These are phyloP conservation scores for Cossypha niveicapilla DNA, from an alignment of 2,797 vertebrate genomes.

Conservation along the genomic window DNA sequence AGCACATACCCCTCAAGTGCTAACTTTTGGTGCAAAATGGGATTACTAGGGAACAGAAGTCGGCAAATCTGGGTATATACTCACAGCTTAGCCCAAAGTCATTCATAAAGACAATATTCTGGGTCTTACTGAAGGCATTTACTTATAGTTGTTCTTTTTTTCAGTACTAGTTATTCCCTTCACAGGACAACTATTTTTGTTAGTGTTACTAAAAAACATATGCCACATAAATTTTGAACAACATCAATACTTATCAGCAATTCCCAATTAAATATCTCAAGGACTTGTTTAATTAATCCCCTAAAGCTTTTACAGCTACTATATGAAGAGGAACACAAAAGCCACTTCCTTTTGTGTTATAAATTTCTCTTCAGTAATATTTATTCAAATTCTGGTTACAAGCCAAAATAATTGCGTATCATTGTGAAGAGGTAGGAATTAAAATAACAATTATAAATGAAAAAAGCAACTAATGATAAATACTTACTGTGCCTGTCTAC, in stretches of 20 bases:
- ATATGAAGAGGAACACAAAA: not conserved
- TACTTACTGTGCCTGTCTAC: not conserved
- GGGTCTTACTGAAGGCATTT: not conserved
- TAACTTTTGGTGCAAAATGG: fast-evolving
- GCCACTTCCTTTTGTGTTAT: not conserved
- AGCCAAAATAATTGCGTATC: not conserved
- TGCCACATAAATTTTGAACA: not conserved
- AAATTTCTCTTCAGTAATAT: not conserved
- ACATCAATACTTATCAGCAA: not conserved
- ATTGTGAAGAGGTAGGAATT: not conserved
- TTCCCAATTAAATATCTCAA: not conserved
- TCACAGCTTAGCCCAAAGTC: not conserved
- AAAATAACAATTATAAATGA: not conserved
- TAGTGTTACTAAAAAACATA: not conserved
- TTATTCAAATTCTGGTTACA: not conserved
- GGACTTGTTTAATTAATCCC: not conserved
- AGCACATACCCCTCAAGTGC: not conserved
- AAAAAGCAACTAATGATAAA: not conserved
- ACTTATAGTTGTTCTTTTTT: not conserved
- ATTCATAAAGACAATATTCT: not conserved
- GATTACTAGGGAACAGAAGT: not conserved
- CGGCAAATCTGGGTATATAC: not conserved
- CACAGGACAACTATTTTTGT: not conserved
- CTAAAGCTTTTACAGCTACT: not conserved
- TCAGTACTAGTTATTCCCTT: not conserved